Evolutionary conservation across 2,797 vertebrate species (phyloP).

Genomic region (Brotula barbata): DNA sequence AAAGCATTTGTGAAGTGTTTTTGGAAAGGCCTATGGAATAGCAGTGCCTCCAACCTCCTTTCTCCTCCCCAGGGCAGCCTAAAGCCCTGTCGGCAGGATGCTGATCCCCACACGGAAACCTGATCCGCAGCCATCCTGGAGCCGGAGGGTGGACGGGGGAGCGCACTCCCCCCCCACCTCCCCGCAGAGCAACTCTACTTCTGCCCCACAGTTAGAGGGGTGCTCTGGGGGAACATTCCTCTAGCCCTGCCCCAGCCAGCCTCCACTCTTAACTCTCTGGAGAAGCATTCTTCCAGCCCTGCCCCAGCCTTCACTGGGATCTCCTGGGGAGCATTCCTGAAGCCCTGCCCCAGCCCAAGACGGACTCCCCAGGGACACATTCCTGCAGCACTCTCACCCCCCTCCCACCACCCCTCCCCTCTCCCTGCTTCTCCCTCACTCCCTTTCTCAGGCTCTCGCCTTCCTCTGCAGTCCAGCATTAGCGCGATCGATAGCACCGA

Average conservation of each 20-base stretch:
- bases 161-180: constrained; percentile 62
- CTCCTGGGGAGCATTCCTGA: constrained; percentile 81
- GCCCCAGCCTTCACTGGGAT: constrained; percentile 78
- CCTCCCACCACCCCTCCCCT: constrained; percentile 61
- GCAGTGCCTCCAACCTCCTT: constrained; percentile 72
- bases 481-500: constrained; percentile 84
- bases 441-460: constrained; percentile 71
- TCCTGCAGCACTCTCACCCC: constrained; percentile 79
- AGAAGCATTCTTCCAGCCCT: constrained; percentile 81
- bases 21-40: constrained; percentile 73
- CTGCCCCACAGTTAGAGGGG: constrained; percentile 75
- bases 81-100: constrained; percentile 81
- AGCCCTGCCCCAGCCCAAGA: constrained; percentile 82
- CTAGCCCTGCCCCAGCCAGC: constrained; percentile 76
- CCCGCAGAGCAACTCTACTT: constrained; percentile 69
- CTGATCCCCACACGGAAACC: constrained; percentile 81
- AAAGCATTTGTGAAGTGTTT: constrained; percentile 74
- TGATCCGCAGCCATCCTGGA: constrained; percentile 82
- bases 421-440: constrained; percentile 68
- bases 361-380: constrained; percentile 78
- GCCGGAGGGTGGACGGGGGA: constrained; percentile 69
- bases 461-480: constrained; percentile 85
- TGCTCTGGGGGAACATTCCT: constrained; percentile 81
- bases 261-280: constrained; percentile 75
- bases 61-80: constrained; percentile 77